phyloP scores from a whole-genome alignment of 2,888 invertebrate species.

The Xestia c-nigrum region DNA sequence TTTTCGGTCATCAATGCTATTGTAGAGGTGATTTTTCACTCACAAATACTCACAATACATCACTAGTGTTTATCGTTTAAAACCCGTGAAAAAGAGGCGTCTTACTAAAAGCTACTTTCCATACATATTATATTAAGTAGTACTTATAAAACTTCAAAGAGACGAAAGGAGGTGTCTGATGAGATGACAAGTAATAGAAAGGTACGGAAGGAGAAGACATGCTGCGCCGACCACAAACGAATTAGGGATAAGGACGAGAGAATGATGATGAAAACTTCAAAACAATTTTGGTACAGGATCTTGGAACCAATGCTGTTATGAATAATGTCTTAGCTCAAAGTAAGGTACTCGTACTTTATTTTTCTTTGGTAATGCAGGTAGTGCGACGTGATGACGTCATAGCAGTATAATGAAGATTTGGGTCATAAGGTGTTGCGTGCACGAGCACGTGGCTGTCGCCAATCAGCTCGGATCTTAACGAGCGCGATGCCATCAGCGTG shows the following conservation, averaged over 20 bases:
- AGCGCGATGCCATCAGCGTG: constrained; percentile 54
- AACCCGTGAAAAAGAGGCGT: background rate
- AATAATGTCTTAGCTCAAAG: background rate
- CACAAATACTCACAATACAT: background rate
- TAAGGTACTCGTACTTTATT: background rate
- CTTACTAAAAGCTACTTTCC: background rate
- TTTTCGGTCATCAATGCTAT: background rate
- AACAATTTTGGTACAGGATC: background rate
- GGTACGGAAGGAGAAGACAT: too few species aligned
- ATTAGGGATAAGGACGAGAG: too few species aligned
- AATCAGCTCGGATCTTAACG: constrained; percentile 61
- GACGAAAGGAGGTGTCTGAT: too few species aligned
- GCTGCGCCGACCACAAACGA: too few species aligned
- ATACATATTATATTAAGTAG: background rate
- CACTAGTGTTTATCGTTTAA: background rate
- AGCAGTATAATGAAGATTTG: constrained; percentile 37
- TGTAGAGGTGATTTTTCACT: background rate
- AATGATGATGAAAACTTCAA: too few species aligned
- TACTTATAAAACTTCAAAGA: background rate
- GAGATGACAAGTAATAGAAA: too few species aligned
- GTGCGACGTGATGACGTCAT: constrained; percentile 36
- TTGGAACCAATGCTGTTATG: background rate
- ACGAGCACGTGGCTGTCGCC: constrained; percentile 51
- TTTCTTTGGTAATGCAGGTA: background rate
- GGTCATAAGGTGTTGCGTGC: constrained; percentile 59